A percentile compares a stretch with the other conserved stretches of the same genome.
Conservation (phyloP, 2,888 invertebrate species). For the Morpho achilles region DNA sequence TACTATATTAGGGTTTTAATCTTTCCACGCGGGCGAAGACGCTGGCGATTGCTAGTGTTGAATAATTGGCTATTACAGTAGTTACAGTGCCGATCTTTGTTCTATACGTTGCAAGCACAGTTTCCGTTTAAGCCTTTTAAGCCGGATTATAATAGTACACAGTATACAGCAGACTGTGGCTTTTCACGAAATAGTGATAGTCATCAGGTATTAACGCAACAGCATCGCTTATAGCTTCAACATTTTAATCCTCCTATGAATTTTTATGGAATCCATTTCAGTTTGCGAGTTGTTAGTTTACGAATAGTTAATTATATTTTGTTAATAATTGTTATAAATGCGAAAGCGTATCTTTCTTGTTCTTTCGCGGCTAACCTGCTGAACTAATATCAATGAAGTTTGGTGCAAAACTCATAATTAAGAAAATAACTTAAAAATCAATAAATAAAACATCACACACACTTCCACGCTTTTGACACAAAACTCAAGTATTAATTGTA, state of each 20-base stretch:
- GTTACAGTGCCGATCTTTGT: constrained; percentile 16
- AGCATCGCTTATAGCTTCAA: constrained; percentile 29
- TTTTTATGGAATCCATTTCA: constrained; percentile 10
- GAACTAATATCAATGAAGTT: no score
- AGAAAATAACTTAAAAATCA: no score
- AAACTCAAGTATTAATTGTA: no score
- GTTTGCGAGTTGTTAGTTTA: neutral
- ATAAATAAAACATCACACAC: no score
- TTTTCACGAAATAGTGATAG: constrained; percentile 48
- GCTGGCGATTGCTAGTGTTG: constrained; percentile 25
- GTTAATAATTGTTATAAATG: no score
- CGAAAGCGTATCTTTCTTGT: no score
- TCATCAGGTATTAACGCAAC: constrained; percentile 56
- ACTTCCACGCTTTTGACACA: no score
- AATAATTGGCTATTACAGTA: constrained; percentile 29
- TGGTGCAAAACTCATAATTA: no score
- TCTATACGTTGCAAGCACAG: constrained; percentile 8
- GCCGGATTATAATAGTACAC: constrained; percentile 7
- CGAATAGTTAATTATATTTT: no score
- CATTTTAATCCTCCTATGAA: constrained; percentile 5
- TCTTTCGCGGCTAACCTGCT: no score
- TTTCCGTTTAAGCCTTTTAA: constrained; percentile 6
- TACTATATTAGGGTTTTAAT: no score
- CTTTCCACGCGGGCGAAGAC: no score
- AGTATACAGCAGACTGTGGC: constrained; percentile 5